These are phyloP conservation scores for Ectropis crepuscularia DNA, from an alignment of 2,888 invertebrate genomes.

Conservation along the genomic window DNA sequence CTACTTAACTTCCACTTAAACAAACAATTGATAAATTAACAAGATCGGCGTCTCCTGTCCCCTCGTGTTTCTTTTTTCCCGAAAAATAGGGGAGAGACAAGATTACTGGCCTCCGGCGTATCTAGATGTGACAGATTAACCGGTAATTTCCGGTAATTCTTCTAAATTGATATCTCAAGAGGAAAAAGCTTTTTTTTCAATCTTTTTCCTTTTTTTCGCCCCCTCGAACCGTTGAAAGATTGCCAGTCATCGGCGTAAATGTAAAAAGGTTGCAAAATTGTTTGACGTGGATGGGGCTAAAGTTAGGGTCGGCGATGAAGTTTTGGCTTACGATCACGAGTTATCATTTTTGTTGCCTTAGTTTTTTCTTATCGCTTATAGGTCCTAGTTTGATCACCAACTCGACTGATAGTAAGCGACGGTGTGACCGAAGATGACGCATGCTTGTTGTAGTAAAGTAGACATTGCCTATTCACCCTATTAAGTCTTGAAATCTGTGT, in stretches of 20 bases:
- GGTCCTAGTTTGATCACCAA: too few relatives aligned
- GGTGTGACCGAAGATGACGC: too few relatives aligned
- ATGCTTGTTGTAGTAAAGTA: too few relatives aligned
- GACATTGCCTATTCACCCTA: too few relatives aligned
- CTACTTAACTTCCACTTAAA: constrained; percentile 62
- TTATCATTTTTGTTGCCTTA: constrained; percentile 16
- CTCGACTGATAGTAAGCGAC: too few relatives aligned
- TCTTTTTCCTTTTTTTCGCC: constrained; percentile 50
- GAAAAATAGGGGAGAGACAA: constrained; percentile 72
- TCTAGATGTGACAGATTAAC: constrained; percentile 82
- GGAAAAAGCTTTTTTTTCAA: constrained; percentile 57
- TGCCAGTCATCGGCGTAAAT: constrained; percentile 66
- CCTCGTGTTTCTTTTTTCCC: constrained; percentile 54
- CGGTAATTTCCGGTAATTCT: constrained; percentile 68
- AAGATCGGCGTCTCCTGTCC: constrained; percentile 66
- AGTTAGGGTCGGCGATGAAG: constrained; percentile 21
- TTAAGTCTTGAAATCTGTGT: too few relatives aligned
- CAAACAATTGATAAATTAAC: constrained; percentile 77
- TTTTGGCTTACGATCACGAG: constrained; percentile 22
- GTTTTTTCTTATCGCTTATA: too few relatives aligned
- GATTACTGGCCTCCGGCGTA: constrained; percentile 71
- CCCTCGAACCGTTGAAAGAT: constrained; percentile 63
- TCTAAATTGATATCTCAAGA: constrained; percentile 82
- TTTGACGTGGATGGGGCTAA: constrained; percentile 61
- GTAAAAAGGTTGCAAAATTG: constrained; percentile 48